Conservation (phyloP, 2,888 invertebrate species). For the Cantharis rufa region DNA sequence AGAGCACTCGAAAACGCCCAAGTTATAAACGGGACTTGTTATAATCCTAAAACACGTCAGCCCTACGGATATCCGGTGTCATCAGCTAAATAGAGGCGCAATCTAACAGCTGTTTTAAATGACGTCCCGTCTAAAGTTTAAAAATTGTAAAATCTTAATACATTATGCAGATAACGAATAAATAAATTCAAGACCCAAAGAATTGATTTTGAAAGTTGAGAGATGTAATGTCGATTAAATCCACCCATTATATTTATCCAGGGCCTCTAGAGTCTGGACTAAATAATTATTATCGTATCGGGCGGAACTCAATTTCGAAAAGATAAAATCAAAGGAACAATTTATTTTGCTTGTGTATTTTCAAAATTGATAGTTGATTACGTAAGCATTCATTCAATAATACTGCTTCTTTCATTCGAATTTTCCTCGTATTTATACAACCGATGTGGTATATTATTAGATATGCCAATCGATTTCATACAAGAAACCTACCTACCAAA, state of each 20-base stretch:
- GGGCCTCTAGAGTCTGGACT: not conserved
- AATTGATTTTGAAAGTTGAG: not conserved
- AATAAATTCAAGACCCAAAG: not conserved
- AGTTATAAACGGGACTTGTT: constrained; percentile 38
- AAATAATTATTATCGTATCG: not conserved
- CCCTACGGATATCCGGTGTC: constrained; percentile 40
- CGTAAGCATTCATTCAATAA: not conserved
- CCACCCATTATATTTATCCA: not conserved
- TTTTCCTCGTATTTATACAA: not conserved
- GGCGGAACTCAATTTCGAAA: not conserved
- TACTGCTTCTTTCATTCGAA: not conserved
- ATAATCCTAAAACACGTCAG: constrained; percentile 31
- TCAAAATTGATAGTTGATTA: not conserved
- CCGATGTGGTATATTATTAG: too few species aligned
- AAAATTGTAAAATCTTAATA: constrained; percentile 6
- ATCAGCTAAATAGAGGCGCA: constrained; percentile 39
- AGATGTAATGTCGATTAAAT: not conserved
- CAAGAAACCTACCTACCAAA: too few species aligned
- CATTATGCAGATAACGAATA: not conserved
- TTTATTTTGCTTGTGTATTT: not conserved
- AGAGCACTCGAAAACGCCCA: constrained; percentile 1
- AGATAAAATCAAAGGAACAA: not conserved
- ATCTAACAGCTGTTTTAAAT: constrained; percentile 28
- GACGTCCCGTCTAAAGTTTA: constrained; percentile 12
- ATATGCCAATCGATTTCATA: too few species aligned